Conservation (phyloP, 2,888 invertebrate species). For the Leucoptera coffeella region DNA sequence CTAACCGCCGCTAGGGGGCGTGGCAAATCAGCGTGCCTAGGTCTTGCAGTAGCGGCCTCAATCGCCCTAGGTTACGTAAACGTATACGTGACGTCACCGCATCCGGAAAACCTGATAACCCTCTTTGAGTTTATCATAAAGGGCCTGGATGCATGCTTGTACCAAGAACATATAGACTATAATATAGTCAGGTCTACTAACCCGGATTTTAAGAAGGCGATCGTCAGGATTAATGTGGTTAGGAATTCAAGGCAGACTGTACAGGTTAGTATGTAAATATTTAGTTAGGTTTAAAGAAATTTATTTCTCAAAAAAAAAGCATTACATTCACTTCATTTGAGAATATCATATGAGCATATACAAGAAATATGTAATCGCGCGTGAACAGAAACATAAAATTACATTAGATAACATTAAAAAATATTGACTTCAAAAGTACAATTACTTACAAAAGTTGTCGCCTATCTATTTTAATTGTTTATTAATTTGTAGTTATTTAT, state of each 20-base stretch:
- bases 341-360: too few species aligned
- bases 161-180: constrained; percentile 95
- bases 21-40: constrained; percentile 95
- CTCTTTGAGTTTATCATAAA: constrained; percentile 95
- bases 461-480: too few species aligned
- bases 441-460: too few species aligned
- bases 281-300: too few species aligned
- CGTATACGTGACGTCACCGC: constrained; percentile 95
- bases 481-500: too few species aligned
- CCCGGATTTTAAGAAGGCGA: constrained; percentile 93
- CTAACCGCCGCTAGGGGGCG: constrained; percentile 94
- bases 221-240: constrained; percentile 87
- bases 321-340: too few species aligned
- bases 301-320: too few species aligned
- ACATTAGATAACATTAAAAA: too few species aligned
- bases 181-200: constrained; percentile 91
- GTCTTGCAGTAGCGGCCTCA: constrained; percentile 83
- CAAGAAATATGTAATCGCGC: too few species aligned
- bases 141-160: constrained; percentile 88
- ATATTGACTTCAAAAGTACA: too few species aligned
- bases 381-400: too few species aligned
- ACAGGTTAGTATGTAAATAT: constrained; percentile 50
- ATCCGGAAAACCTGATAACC: constrained; percentile 96
- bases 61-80: constrained; percentile 84
- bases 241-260: constrained; percentile 89